These are phyloP conservation scores for Hedya salicella DNA, from an alignment of 2,888 invertebrate genomes.

Conservation along the genomic window DNA sequence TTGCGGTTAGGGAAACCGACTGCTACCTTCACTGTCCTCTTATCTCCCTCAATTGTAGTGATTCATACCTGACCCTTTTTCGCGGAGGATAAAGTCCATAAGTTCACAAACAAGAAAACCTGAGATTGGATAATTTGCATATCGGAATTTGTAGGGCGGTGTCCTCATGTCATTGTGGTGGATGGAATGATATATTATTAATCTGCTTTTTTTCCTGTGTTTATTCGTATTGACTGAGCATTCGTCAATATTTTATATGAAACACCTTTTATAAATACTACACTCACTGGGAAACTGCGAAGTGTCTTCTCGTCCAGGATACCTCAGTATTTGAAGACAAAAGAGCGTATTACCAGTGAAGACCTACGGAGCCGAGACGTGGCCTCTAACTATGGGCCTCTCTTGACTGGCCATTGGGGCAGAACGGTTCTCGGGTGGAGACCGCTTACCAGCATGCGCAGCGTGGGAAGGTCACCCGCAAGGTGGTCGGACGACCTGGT, in stretches of 20 bases:
- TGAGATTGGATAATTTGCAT: neutral
- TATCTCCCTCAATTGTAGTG: neutral
- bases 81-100: neutral
- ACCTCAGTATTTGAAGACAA: too few species aligned
- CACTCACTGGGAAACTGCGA: too few species aligned
- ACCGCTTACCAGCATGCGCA: too few species aligned
- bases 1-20: conserved; percentile 22
- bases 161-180: conserved; percentile 17
- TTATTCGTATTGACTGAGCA: neutral
- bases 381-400: too few species aligned
- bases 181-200: conserved; percentile 29
- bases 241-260: conserved; percentile 5
- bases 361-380: too few species aligned
- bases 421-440: too few species aligned
- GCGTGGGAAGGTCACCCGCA: too few species aligned
- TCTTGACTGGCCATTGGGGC: too few species aligned
- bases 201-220: conserved; percentile 16
- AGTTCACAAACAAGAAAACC: neutral
- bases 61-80: neutral
- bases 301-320: too few species aligned
- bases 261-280: neutral
- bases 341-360: too few species aligned
- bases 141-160: conserved; percentile 12
- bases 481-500: too few species aligned
- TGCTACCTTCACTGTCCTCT: neutral